Evolutionary conservation across 2,797 vertebrate species (phyloP).

Genomic region (Coregonus suidteri): DNA sequence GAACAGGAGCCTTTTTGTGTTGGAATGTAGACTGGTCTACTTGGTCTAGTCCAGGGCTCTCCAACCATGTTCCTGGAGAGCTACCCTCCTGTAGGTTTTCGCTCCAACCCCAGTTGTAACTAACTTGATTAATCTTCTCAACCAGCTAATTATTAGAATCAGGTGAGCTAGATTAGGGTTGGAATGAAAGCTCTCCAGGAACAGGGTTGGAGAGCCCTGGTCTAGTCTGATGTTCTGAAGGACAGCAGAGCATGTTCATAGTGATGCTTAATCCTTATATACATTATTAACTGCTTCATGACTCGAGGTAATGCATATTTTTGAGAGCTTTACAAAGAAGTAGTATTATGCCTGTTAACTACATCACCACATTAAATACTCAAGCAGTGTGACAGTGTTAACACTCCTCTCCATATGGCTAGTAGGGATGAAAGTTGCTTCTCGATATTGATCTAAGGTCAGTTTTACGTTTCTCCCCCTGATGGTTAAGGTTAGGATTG

Average conservation of each 20-base stretch:
- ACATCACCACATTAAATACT: background rate
- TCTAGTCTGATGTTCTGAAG: background rate
- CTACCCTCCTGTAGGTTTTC: too few species aligned
- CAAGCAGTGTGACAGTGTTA: constrained; percentile 1
- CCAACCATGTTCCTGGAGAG: too few species aligned
- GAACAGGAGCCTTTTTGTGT: background rate
- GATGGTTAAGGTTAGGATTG: background rate
- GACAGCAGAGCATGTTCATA: background rate
- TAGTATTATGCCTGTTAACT: background rate
- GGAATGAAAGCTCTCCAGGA: too few species aligned
- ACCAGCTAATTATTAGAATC: too few species aligned
- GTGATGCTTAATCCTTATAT: background rate
- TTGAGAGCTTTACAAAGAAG: background rate
- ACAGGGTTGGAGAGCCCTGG: too few species aligned
- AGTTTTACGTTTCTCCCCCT: background rate
- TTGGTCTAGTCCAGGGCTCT: too few species aligned
- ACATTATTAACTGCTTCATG: background rate
- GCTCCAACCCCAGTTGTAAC: too few species aligned
- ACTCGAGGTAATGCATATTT: background rate
- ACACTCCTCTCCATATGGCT: background rate
- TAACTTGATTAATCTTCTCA: too few species aligned
- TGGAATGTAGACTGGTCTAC: background rate
- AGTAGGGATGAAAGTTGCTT: background rate
- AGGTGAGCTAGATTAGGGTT: too few species aligned
- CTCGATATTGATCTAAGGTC: constrained; percentile 3